These are phyloP conservation scores for Corythucha ciliata DNA, from an alignment of 2,888 invertebrate species.

Conservation along the genomic window DNA sequence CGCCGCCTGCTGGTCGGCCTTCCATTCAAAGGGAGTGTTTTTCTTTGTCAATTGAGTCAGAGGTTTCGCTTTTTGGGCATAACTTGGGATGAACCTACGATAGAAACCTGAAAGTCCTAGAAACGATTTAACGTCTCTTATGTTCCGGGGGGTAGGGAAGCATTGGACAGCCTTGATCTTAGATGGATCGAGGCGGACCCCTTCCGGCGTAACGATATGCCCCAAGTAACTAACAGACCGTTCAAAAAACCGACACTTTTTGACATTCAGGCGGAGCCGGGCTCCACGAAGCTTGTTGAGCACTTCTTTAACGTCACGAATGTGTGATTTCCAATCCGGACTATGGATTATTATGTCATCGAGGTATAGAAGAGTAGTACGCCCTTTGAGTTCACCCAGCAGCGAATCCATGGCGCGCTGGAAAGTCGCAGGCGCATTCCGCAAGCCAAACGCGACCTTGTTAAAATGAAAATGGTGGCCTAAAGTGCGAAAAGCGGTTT, in stretches of 20 bases:
- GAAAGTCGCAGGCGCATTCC: constrained; percentile 31
- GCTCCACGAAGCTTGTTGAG: constrained; percentile 16
- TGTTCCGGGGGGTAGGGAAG: constrained; percentile 24
- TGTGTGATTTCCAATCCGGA: constrained; percentile 8
- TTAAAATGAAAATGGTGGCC: constrained; percentile 37
- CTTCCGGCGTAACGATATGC: constrained; percentile 24
- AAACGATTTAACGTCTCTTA: constrained; percentile 34
- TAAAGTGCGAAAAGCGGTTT: constrained; percentile 39
- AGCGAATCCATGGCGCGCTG: constrained; percentile 38
- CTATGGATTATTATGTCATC: constrained; percentile 32
- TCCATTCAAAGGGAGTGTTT: constrained; percentile 32
- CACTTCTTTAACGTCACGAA: constrained; percentile 14
- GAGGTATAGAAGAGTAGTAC: constrained; percentile 27
- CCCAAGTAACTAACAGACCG: constrained; percentile 23
- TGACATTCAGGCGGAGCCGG: constrained; percentile 16
- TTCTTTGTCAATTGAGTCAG: constrained; percentile 31
- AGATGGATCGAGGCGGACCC: constrained; percentile 25
- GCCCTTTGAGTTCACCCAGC: constrained; percentile 33
- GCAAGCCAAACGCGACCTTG: constrained; percentile 38
- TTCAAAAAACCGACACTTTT: constrained; percentile 25
- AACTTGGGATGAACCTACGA: constrained; percentile 40
- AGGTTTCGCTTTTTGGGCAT: constrained; percentile 37
- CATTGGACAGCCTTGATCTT: constrained; percentile 19
- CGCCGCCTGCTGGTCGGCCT: constrained; percentile 17
- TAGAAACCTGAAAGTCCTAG: constrained; percentile 40